phyloP scores from a whole-genome alignment of 1,140 invertebrate genomes.

The Lordiphosa stackelbergi region DNA sequence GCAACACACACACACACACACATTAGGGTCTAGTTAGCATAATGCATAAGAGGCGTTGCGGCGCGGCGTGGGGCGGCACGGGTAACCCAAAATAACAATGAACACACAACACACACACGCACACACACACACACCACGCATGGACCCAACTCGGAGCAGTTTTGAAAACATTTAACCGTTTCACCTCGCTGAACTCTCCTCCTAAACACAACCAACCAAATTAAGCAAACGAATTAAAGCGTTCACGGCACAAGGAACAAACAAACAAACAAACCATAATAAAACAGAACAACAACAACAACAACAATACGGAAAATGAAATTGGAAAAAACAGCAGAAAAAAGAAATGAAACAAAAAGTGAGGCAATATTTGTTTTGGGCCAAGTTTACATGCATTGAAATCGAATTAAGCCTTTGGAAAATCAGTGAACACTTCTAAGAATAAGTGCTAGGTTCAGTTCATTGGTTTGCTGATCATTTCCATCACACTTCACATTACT shows the following conservation, averaged over 20 bases:
- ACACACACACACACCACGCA: slow-evolving; percentile 6
- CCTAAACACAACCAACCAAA: slow-evolving; percentile 29
- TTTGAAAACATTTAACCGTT: slow-evolving; percentile 56
- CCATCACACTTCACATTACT: no score
- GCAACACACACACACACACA: slow-evolving; percentile 22
- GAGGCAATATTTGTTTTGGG: slow-evolving; percentile 33
- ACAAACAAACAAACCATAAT: neutral
- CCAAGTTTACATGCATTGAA: slow-evolving; percentile 23
- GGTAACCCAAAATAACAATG: slow-evolving; percentile 41
- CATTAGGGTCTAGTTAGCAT: slow-evolving; percentile 43
- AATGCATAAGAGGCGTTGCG: slow-evolving; percentile 14
- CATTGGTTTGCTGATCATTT: no score
- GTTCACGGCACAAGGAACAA: slow-evolving; percentile 7
- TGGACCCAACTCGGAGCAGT: slow-evolving; percentile 22
- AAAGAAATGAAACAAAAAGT: slow-evolving; percentile 5
- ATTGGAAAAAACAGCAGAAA: no score
- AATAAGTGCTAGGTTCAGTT: no score
- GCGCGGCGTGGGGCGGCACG: slow-evolving; percentile 18
- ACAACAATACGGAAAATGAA: neutral
- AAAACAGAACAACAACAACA: slow-evolving; percentile 1
- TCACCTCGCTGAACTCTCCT: slow-evolving; percentile 51
- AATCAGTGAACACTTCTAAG: no score
- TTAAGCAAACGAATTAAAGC: slow-evolving; percentile 54
- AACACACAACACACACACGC: slow-evolving; percentile 26
- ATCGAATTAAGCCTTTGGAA: no score